Evolutionary conservation across 2,797 vertebrate species (phyloP), one percentile per base, ranked within the genome.

Genomic region (Chromis chromis): DNA sequence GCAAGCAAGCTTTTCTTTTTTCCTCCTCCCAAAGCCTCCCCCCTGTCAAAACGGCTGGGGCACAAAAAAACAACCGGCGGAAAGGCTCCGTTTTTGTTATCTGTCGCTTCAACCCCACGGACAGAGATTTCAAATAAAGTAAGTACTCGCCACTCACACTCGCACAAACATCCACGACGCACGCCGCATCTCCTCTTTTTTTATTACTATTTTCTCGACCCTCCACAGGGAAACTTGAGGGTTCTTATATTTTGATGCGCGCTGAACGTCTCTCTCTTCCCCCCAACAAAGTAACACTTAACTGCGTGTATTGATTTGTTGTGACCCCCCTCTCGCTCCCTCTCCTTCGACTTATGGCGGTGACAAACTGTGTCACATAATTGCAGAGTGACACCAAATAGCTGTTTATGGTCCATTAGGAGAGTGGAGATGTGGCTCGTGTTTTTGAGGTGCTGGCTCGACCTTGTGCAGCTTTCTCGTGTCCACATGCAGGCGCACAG

Each of bases 91-190:
- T 25, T 83, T 79, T 83, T 79, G 73, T 82, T 40, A 8, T 79
- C 76, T 80, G 63, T 86, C 86, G 64, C 81, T 76, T 83, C 85
- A 73, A 42, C 78, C 88, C 10, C 9, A 3, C 33, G 85, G 92
- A 86, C 79, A 78, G 21, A 79, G 90, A 87, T 90, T 94, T 89
- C 89, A 82, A 79, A 91, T 88, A 93, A 95, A 95, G 94, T 95
- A 94, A 94, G 94, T 95, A 87, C 70, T 65, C 63, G 62, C 22
- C 57, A 50, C 67, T 81, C 62, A 4, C 33, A 62, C 61, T 46
- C 74, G 68, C 70, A 25, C 25, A 66, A 61, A 71, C 74, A 53
- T 68, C 57, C 57, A 49, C 61, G 8, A 65, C 49, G 70, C 56
- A 19, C 59, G 24, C 22, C 44, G 57, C 61, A 57, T 53, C 66